Conservation (phyloP, 2,888 invertebrate species). For the Agrochola circellaris region DNA sequence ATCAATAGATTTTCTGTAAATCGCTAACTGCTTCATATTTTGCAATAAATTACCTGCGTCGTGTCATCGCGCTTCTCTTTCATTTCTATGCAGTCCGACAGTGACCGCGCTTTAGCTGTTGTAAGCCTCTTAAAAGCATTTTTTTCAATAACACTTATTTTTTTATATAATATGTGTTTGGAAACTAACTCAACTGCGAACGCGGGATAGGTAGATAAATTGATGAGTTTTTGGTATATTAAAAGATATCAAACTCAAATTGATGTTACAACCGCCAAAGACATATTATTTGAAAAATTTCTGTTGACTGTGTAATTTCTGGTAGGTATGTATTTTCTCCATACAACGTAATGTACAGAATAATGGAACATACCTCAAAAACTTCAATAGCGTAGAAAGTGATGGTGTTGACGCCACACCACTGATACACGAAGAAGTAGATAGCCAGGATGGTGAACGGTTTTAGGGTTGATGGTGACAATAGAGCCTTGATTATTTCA, state of each 20-base stretch:
- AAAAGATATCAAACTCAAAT: background rate
- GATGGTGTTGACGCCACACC: slow-evolving; percentile 93
- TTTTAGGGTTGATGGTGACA: slow-evolving; percentile 91
- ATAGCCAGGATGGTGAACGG: slow-evolving; percentile 91
- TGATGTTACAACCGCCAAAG: background rate
- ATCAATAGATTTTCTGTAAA: too few species aligned
- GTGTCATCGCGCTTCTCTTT: too few species aligned
- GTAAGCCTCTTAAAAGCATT: too few species aligned
- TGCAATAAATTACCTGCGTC: too few species aligned
- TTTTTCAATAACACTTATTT: background rate
- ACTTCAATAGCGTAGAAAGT: slow-evolving; percentile 93
- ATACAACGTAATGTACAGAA: background rate
- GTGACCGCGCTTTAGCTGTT: too few species aligned
- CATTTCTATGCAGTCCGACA: too few species aligned
- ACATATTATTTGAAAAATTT: background rate
- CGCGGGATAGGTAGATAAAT: background rate
- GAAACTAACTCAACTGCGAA: background rate
- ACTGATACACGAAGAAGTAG: slow-evolving; percentile 93
- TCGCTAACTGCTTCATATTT: too few species aligned
- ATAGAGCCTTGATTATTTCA: slow-evolving; percentile 90
- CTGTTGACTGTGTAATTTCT: background rate
- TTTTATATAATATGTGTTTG: background rate
- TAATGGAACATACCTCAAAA: slow-evolving; percentile 86
- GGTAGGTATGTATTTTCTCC: too few species aligned
- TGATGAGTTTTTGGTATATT: background rate